Evolutionary conservation across 2,113 vertebrate genomes (phyloP), one percentile per base, ranked within the genome.

Genomic region (Neolamprologus fasciatus): DNA sequence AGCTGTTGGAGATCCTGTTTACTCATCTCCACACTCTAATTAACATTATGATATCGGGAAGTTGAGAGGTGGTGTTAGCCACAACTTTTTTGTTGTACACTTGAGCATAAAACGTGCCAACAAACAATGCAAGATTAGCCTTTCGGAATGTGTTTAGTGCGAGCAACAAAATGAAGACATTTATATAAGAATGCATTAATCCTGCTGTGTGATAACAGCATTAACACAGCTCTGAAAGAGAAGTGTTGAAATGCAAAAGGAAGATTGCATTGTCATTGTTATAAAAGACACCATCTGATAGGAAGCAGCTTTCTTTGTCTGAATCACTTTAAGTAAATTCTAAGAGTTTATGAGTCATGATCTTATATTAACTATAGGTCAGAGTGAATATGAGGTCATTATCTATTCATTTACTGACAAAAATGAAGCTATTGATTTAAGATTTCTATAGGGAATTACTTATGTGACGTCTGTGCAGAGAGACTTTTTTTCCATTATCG

Each of bases 241-340:
- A 82, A 82, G 81, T 79, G 78, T 58, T 63, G 8, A 81, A 81
- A 90, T 80, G 14, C 19, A 51, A 21, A n/a, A 21, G 19, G 31
- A 45, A 9, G 6, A 66, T 54, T 81, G 55, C 23, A 57, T 3
- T 37, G 23, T 86, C 6, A 21, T 16, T 31, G 58, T 58, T 58
- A 26, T 31, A 19, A 51, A 19, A 33, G 13, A 10, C 23, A 57
- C 8, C 6, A 9, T 37, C 26, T 83, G 12, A 61, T 28, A 42
- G 23, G 68, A 66, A 61, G 82, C 5, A 55, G 33, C 31, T n/a
- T 53, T 26, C 7, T 58, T 28, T 87, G 35, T 76, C 37, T 28
- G 6, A 28, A 81, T 81, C 14, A 78, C 17, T 51, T 73, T 17
- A 45, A 3, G 31, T 35, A 12, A 14, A 51, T 78, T 17, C n/a